Conservation (phyloP, 2,113 vertebrate genomes). For the Reinhardtius hippoglossoides region DNA sequence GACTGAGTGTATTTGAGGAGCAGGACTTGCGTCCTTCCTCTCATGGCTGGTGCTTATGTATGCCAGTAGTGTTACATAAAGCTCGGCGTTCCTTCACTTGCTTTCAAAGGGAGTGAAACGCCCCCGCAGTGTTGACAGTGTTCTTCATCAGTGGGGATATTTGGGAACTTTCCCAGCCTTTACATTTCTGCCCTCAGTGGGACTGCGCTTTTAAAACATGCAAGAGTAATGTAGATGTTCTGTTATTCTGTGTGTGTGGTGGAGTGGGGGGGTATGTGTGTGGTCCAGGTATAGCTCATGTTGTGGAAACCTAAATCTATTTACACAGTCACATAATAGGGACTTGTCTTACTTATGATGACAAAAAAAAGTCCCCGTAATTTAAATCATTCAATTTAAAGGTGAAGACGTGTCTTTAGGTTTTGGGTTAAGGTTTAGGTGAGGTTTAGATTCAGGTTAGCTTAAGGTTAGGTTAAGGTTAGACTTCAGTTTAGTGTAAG, state of each 20-base stretch:
- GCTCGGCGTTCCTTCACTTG: slow-evolving; percentile 10
- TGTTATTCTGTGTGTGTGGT: neutral
- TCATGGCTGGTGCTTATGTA: neutral
- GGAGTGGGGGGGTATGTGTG: neutral
- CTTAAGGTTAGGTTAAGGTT: too few species aligned
- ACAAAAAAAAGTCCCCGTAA: too few species aligned
- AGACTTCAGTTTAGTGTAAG: too few species aligned
- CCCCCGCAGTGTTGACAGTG: slow-evolving; percentile 33
- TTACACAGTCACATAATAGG: too few species aligned
- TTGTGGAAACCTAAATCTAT: too few species aligned
- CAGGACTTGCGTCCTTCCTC: neutral
- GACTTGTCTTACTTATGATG: too few species aligned
- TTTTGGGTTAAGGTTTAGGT: too few species aligned
- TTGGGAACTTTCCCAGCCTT: slow-evolving; percentile 30
- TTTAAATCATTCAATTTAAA: too few species aligned
- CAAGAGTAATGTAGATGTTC: slow-evolving; percentile 23
- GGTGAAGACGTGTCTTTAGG: too few species aligned
- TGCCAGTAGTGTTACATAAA: slow-evolving; percentile 19
- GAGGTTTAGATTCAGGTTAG: too few species aligned
- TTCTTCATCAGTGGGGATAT: slow-evolving; percentile 38
- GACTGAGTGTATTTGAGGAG: neutral
- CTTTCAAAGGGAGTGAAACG: slow-evolving; percentile 34
- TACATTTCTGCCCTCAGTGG: slow-evolving; percentile 22
- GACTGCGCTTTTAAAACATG: slow-evolving; percentile 21
- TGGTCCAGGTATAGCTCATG: too few species aligned